Evolutionary conservation across 2,888 invertebrate genomes (phyloP).

Genomic region (Sesia bembeciformis): DNA sequence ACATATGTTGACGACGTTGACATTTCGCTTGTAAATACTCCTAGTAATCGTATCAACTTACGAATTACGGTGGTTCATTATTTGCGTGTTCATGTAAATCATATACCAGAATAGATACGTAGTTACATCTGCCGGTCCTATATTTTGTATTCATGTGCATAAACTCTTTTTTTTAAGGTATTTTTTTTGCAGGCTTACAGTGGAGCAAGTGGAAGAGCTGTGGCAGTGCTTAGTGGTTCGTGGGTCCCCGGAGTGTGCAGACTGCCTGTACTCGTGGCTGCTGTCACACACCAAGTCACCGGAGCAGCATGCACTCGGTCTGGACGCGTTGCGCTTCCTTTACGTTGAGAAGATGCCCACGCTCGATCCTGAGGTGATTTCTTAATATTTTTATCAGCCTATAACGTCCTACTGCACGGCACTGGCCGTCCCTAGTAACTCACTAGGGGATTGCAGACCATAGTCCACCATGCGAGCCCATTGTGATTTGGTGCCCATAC

Average conservation of each 20-base stretch:
- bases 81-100: too few relatives aligned
- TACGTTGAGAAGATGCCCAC: conserved; percentile 93
- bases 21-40: too few relatives aligned
- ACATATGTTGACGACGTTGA: too few relatives aligned
- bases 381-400: not conserved
- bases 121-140: too few relatives aligned
- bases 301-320: conserved; percentile 91
- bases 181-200: conserved; percentile 74
- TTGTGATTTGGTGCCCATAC: not conserved
- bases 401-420: too few relatives aligned
- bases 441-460: too few relatives aligned
- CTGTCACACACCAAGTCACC: conserved; percentile 93
- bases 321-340: conserved; percentile 89
- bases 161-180: too few relatives aligned
- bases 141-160: too few relatives aligned
- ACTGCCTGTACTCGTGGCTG: conserved; percentile 91
- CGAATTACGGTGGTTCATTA: too few relatives aligned
- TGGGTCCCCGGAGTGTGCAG: conserved; percentile 86
- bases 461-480: not conserved
- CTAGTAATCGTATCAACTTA: too few relatives aligned
- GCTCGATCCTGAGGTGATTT: conserved; percentile 82
- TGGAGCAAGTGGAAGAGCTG: conserved; percentile 92
- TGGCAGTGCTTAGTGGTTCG: conserved; percentile 91
- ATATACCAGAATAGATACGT: too few relatives aligned
- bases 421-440: too few relatives aligned